Percentiles rank a stretch among this genome's conserved stretches.
Conservation (phyloP, 2,888 invertebrate species). For the Orthonevra nobilis region DNA sequence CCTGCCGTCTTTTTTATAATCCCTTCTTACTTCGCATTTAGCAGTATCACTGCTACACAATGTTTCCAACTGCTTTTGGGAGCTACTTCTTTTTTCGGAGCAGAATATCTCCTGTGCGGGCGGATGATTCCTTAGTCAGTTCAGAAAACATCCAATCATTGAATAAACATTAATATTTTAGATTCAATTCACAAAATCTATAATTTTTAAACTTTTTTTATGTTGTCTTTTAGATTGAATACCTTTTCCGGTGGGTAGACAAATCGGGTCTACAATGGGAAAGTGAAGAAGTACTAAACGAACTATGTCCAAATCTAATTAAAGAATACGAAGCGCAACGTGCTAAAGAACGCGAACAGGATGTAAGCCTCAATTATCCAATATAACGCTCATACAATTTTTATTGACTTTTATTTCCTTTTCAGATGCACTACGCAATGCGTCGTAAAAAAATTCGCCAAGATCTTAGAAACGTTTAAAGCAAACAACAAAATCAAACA, state of each 20-base stretch:
- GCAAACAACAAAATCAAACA: conserved; percentile 29
- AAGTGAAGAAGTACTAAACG: conserved; percentile 74
- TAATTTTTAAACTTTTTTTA: no score
- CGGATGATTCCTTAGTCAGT: no score
- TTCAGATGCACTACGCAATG: conserved; percentile 76
- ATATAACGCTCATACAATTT: neutral
- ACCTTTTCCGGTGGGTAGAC: conserved; percentile 75
- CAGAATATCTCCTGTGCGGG: no score
- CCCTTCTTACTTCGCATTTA: no score
- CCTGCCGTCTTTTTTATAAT: no score
- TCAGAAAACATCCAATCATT: no score
- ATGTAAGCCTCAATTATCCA: conserved; percentile 71
- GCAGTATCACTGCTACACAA: no score
- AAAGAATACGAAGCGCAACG: conserved; percentile 75
- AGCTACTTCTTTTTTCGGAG: no score
- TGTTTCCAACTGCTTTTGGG: no score
- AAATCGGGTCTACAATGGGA: conserved; percentile 75
- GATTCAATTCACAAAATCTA: no score
- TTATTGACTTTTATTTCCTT: neutral
- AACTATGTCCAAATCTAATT: conserved; percentile 75
- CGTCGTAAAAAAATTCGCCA: conserved; percentile 76
- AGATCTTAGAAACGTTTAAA: conserved; percentile 56
- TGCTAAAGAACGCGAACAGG: conserved; percentile 74
- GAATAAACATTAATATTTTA: no score
- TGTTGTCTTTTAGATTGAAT: conserved; percentile 74